Percentiles rank a stretch among this genome's conserved stretches.
These are phyloP conservation scores for Poecilia velifera DNA, from an alignment of 2,797 vertebrate genomes.

Conservation along the genomic window DNA sequence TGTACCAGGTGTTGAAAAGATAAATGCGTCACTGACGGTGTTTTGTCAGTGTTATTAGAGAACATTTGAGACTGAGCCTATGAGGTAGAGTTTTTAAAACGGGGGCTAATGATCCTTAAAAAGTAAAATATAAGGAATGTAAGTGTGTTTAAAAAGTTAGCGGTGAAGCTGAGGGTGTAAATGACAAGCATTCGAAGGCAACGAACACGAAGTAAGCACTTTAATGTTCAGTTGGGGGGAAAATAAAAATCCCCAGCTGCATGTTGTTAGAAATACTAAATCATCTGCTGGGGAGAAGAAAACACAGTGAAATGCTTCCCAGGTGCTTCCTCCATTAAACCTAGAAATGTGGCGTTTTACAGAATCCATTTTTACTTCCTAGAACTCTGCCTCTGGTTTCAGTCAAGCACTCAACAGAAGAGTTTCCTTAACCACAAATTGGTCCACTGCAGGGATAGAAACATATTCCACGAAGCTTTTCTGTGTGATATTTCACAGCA, in stretches of 20 bases:
- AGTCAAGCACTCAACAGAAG: neutral
- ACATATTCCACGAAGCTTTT: neutral
- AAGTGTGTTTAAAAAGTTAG: neutral
- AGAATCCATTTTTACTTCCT: neutral
- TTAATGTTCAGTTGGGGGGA: neutral
- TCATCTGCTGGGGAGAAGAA: neutral
- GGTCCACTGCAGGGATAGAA: neutral
- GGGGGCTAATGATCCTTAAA: neutral
- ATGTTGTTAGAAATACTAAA: neutral
- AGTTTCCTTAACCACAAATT: neutral
- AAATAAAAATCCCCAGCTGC: neutral
- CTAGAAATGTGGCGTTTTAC: neutral
- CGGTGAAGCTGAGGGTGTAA: neutral
- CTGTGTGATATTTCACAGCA: neutral
- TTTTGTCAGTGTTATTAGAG: neutral
- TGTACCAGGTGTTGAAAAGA: neutral
- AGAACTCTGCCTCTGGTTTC: neutral
- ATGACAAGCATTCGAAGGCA: neutral
- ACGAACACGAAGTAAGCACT: neutral
- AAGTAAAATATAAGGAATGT: too few species aligned
- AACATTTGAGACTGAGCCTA: neutral
- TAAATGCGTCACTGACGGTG: too few species aligned
- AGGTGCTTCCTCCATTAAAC: slow-evolving; percentile 2
- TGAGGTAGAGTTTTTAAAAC: neutral
- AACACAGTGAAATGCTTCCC: neutral